Base-by-base conservation (phyloP, 2,888 invertebrate genomes). In the Orthonevra nobilis region DNA sequence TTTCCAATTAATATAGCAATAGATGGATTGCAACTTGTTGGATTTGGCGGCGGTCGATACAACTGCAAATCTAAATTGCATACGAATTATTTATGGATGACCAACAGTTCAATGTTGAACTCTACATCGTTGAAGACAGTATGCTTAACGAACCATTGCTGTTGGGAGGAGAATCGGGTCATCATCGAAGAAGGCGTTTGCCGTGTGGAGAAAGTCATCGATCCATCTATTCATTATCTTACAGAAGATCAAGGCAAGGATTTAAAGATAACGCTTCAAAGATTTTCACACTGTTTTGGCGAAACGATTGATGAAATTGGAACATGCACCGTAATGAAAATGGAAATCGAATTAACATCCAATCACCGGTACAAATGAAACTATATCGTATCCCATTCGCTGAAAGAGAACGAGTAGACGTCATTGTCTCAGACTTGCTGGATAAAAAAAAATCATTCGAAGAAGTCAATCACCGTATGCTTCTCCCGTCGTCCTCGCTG, bases 321-420 rank as follows among this genome's bases (percentile, higher is more conserved):
- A 19, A 70, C 9, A 54, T 77, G 64, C 38, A 50, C 32, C 19
- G 12, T 48, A n/a, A 14, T 26, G 7, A 68, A 77, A 69, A 73
- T 73, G 56, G 26, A 64, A 28, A 77, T 73, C 5, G 50, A 60
- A 7, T 17, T 77, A 1, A 46, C 44, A 7, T 38, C 81, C 3
- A 28, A 66, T 9, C 20, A 38, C 70, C 75, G 1, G 40, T 82
- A 7, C 56, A 66, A 17, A 19, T 77, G 17, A 72, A 81, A 52
- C 74, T 81, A 2, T 81, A 81, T 17, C 68, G 79, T 3, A 40
- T 82, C 5, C 60, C 72, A 9, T 74, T 81, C 32, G 48, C 61
- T 2, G 81, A 75, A 60, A 40, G n/a, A n/a, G n/a, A n/a, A n/a
- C n/a, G n/a, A n/a, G n/a, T n/a, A n/a, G n/a, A n/a, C n/a, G n/a